A percentile compares a stretch with the other conserved stretches of the same genome.
phyloP scores from a whole-genome alignment of 2,113 vertebrate genomes.

The Meriones unguiculatus region DNA sequence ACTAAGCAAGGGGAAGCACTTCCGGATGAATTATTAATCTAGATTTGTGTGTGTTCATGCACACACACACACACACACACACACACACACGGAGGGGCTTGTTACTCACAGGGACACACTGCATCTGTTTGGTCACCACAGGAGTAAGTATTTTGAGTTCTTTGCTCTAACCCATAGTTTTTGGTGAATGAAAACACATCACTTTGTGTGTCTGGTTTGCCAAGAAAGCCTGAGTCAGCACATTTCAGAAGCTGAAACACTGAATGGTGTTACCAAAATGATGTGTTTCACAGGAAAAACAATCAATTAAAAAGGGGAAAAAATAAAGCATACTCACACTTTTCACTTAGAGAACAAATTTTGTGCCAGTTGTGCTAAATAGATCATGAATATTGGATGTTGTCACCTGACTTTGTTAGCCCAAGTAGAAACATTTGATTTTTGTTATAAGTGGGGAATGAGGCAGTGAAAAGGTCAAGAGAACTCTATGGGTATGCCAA shows the following conservation, averaged over 20 bases:
- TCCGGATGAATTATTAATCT: constrained; percentile 77
- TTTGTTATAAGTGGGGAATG: neutral
- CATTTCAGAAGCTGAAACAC: constrained; percentile 54
- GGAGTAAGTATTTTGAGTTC: constrained; percentile 62
- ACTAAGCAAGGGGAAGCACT: constrained; percentile 59
- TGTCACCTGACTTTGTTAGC: neutral
- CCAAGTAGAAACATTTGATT: neutral
- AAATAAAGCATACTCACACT: neutral
- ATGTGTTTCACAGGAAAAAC: constrained; percentile 68
- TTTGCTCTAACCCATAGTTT: constrained; percentile 38
- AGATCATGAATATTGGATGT: constrained; percentile 32
- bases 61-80: neutral
- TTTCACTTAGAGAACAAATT: constrained; percentile 72
- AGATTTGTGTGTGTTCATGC: neutral
- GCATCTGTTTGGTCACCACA: neutral
- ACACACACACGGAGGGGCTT: neutral
- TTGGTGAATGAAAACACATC: constrained; percentile 41
- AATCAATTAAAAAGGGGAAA: constrained; percentile 64
- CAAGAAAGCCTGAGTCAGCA: constrained; percentile 69
- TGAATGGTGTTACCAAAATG: constrained; percentile 79
- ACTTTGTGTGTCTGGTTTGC: constrained; percentile 61
- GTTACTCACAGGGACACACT: neutral
- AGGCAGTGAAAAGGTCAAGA: neutral
- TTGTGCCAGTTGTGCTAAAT: constrained; percentile 41
- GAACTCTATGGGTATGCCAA: neutral